Evolutionary conservation across 2,888 invertebrate genomes (phyloP), one percentile per base, ranked within the genome.

Genomic region (Beris morrisii): DNA sequence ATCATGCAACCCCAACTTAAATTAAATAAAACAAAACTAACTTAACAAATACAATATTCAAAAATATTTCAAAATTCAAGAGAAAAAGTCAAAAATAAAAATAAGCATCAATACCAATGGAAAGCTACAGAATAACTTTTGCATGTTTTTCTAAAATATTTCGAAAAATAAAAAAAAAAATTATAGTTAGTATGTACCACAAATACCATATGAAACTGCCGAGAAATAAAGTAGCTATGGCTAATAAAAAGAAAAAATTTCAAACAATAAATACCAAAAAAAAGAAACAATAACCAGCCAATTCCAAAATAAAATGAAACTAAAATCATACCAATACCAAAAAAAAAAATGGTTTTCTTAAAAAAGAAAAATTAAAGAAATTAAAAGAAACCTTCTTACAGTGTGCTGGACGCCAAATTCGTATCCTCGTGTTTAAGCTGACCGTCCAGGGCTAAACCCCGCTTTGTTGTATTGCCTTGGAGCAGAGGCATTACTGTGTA

Each of bases 401-500:
- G 88, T 76, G 92, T 92, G 74, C 91, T 91, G 69, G 92, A 92
- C 70, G 92, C 92, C 75, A 93, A 84, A 83, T 92, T 92, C 74
- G 92, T 93, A 82, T 92, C 92, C 83, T 93, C 92, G 80, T 93
- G 91, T 81, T 92, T 92, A 74, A 93, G 84, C 80, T 92, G 91
- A 69, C 92, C 93, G 77, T 93, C 92, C 74, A 93, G 84, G 69
- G 92, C 92, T 74, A 93, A 83, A 69, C 92, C 92, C 73, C 91
- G 85, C 82, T 93, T 93, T 82, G 91, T 90, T 82, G 90, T 88
- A 83, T 93, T 93, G 83, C 91, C 89, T 74, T 86, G 86, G 77
- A 93, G 84, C 73, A 90, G 83, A 66, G 92, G 92, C 74, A 87
- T 87, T 76, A 93, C 83, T 73, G 86, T 85, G 82, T 88, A 92